Evolutionary conservation across 2,113 vertebrate genomes (phyloP), one percentile per base, ranked within the genome.

Genomic region (Apeltes quadracus): DNA sequence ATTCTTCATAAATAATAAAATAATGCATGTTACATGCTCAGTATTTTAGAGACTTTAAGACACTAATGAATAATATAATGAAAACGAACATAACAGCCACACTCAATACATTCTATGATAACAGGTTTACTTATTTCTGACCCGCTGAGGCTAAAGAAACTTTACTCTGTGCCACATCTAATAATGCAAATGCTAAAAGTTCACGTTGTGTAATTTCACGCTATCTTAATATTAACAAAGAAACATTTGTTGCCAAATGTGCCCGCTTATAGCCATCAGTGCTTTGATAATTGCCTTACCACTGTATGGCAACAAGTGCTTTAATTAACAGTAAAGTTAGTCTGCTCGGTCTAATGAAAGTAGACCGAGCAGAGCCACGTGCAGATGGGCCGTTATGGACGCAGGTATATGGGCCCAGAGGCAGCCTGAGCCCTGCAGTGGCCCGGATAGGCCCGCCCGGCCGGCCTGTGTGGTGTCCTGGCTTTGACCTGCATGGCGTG

Each of bases 351-450:
- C n/a, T n/a, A n/a, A n/a, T n/a, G 90, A 90, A 92, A 92, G 88
- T 92, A 88, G 88, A 88, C 83, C 84, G 87, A 84, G 87, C 75
- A 84, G 85, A 76, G 76, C 70, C 27, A 43, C 10, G 18, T 79
- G 71, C 88, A 90, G 90, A 89, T 85, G 90, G 86, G 39, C 29
- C 56, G 71, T 89, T 87, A 88, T 63, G 72, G 84, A 89, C 77
- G 79, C 58, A 81, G 82, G 86, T 84, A 84, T 78, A 14, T 38
- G 68, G 55, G 78, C 81, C 75, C 75, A 61, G 76, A 85, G 90
- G 88, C 87, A 39, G 72, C 64, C 69, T 83, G 76, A 85, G 73
- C 78, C 68, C 23, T 44, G 34, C 62, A 79, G 69, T 11, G 36
- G 71, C 43, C 69, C 8, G 53, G 38, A 76, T 39, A 22, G 38